Evolutionary conservation across 2,113 vertebrate species (phyloP).

Genomic region (Columba janthina): DNA sequence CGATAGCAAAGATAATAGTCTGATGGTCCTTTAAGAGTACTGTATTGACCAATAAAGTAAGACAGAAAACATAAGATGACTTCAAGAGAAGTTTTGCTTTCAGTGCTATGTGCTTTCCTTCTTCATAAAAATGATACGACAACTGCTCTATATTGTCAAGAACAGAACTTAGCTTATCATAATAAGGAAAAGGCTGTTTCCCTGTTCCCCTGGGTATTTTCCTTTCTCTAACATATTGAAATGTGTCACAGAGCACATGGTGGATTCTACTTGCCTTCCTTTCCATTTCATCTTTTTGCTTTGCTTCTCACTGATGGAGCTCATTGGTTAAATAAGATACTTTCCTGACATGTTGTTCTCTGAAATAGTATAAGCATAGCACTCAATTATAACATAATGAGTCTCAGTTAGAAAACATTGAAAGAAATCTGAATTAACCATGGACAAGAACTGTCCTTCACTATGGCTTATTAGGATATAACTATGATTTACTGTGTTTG

Average conservation of each 20-base stretch:
- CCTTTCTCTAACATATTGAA: background rate
- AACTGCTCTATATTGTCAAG: background rate
- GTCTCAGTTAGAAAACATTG: slow-evolving; percentile 7
- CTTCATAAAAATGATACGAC: accelerated
- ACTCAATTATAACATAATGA: background rate
- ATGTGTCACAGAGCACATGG: background rate
- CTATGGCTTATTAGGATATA: background rate
- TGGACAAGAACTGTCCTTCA: background rate
- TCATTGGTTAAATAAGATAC: background rate
- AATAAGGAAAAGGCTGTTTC: background rate
- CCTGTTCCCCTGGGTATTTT: background rate
- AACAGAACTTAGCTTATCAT: background rate
- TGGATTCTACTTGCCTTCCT: background rate
- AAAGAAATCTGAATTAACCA: background rate
- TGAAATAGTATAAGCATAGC: background rate
- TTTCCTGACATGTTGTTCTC: background rate
- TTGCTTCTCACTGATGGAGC: background rate
- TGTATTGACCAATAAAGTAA: background rate
- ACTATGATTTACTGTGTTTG: slow-evolving; percentile 26
- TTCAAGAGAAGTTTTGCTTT: background rate
- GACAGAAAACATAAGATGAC: background rate
- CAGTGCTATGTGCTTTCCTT: accelerated
- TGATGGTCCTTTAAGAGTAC: background rate
- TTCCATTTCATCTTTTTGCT: background rate
- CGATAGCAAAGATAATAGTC: background rate